A percentile compares a stretch with the other conserved stretches of the same genome.
These are phyloP conservation scores for Prosapia bicincta DNA, from an alignment of 2,888 invertebrate species.

Conservation along the genomic window DNA sequence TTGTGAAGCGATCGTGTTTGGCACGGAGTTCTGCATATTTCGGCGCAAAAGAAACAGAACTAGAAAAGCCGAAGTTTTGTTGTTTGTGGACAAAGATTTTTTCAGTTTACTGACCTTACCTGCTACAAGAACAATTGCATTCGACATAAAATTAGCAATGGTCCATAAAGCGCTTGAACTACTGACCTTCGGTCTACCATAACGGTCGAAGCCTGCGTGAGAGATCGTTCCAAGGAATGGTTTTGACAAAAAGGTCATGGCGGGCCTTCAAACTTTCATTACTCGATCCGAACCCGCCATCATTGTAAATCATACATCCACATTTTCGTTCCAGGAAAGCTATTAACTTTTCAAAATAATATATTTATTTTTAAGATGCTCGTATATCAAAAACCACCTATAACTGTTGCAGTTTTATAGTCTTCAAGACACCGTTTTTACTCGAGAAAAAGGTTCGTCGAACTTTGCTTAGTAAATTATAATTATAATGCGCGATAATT, in stretches of 20 bases:
- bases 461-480: neutral
- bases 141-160: neutral
- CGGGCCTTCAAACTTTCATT: neutral
- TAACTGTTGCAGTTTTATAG: neutral
- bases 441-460: neutral
- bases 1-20: neutral
- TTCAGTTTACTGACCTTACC: neutral
- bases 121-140: neutral
- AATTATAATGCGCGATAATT: neutral
- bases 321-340: neutral
- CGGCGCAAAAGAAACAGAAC: neutral
- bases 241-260: constrained; percentile 2
- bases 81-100: neutral
- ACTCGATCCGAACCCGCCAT: neutral
- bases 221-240: neutral
- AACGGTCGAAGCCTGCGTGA: neutral
- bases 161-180: neutral
- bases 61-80: neutral
- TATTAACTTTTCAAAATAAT: neutral
- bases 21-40: neutral
- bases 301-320: neutral
- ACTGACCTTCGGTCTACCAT: neutral
- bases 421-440: neutral
- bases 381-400: neutral
- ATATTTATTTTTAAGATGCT: neutral